phyloP scores from a whole-genome alignment of 1,140 invertebrate genomes.

The Archegozetes longisetosus region DNA sequence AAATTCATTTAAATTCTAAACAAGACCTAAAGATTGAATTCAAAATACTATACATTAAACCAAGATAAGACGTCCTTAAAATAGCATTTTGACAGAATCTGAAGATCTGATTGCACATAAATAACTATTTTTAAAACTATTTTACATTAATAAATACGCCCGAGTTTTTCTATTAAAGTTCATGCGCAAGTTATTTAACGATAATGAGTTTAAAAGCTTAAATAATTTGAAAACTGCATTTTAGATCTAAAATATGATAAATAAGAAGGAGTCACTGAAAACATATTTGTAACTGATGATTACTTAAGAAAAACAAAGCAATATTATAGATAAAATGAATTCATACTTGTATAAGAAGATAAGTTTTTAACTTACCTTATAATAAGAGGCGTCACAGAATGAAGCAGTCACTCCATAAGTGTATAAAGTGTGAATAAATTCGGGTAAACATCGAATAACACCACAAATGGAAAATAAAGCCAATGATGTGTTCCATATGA shows the following conservation, averaged over 20 bases:
- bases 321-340: not conserved
- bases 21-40: too few species aligned
- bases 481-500: constrained; percentile 9
- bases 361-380: constrained; percentile 8
- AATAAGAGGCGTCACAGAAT: constrained; percentile 8
- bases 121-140: too few species aligned
- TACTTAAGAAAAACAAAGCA: not conserved
- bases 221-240: not conserved
- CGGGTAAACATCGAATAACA: constrained; percentile 8
- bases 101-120: too few species aligned
- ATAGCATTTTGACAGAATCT: too few species aligned
- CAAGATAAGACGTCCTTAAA: too few species aligned
- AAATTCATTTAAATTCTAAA: too few species aligned
- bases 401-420: constrained; percentile 1
- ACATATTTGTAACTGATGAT: not conserved
- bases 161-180: too few species aligned
- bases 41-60: too few species aligned
- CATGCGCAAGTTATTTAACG: not conserved
- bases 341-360: not conserved
- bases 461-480: constrained; percentile 10
- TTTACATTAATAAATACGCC: too few species aligned
- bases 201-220: not conserved
- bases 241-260: not conserved
- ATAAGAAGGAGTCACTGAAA: not conserved
- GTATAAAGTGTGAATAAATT: constrained; percentile 11